phyloP scores from a whole-genome alignment of 2,113 vertebrate species.

The Oxygymnocypris stewartii region DNA sequence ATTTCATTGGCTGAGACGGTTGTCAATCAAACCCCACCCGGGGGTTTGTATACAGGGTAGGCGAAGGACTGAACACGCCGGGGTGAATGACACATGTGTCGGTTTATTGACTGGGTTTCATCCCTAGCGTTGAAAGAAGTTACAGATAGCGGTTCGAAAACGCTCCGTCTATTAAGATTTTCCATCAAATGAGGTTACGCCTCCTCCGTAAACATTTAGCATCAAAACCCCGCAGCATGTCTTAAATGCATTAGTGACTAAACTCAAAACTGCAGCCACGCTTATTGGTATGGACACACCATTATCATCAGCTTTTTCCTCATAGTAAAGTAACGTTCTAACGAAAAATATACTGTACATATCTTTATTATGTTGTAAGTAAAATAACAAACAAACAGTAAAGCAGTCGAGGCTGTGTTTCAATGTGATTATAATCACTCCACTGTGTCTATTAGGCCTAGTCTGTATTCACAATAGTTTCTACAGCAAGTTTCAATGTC shows the following conservation, averaged over 20 bases:
- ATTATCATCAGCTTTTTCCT: neutral
- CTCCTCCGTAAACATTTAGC: neutral
- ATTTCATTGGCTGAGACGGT: constrained; percentile 57
- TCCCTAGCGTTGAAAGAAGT: neutral
- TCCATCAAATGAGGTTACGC: neutral
- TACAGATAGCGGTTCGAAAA: neutral
- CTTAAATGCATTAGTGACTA: neutral
- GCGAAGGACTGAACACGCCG: constrained; percentile 8
- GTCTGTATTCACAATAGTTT: too few species aligned
- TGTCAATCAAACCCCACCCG: constrained; percentile 14
- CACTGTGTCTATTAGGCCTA: neutral
- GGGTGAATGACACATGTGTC: neutral
- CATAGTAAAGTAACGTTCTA: neutral
- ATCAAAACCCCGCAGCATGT: neutral
- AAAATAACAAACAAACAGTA: neutral
- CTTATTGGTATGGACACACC: neutral
- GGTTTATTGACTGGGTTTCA: neutral
- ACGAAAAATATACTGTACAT: neutral
- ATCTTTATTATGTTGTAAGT: neutral
- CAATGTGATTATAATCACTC: neutral
- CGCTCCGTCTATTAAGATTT: neutral
- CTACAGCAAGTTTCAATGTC: too few species aligned
- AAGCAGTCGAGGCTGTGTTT: neutral
- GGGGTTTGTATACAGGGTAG: constrained; percentile 49
- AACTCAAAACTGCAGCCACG: neutral